Evolutionary conservation across 2,113 vertebrate species (phyloP).

Genomic region (Steatornis caripensis): DNA sequence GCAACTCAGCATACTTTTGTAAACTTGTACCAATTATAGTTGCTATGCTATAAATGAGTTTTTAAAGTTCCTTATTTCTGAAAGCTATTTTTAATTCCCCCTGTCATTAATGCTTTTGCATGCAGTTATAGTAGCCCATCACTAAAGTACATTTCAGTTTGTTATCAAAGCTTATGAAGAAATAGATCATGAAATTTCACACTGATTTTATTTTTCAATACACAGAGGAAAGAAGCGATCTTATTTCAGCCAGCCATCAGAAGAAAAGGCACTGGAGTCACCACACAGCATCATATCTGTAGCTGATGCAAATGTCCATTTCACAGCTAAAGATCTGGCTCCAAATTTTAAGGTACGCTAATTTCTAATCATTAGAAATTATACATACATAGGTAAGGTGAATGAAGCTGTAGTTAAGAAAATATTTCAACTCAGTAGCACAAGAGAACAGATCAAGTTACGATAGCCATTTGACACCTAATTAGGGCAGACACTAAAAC

Average conservation of each 20-base stretch:
- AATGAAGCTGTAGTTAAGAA: neutral
- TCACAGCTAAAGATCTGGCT: neutral
- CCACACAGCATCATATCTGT: neutral
- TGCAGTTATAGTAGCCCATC: neutral
- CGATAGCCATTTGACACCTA: neutral
- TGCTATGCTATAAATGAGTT: neutral
- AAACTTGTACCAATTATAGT: neutral
- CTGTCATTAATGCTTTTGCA: neutral
- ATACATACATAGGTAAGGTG: neutral
- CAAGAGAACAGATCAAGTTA: neutral
- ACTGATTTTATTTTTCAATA: neutral
- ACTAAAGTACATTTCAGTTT: neutral
- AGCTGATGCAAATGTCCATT: neutral
- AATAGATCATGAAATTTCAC: conserved; percentile 2
- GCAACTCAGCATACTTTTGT: neutral
- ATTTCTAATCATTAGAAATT: neutral
- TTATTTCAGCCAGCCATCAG: neutral
- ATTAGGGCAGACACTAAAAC: neutral
- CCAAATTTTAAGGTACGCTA: neutral
- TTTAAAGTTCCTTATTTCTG: neutral
- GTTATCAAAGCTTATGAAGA: neutral
- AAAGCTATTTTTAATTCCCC: neutral
- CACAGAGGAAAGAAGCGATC: neutral
- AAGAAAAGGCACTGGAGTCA: neutral
- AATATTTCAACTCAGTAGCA: neutral